These are phyloP conservation scores for Toxotes jaculatrix DNA, from an alignment of 2,113 vertebrate genomes.

Conservation along the genomic window DNA sequence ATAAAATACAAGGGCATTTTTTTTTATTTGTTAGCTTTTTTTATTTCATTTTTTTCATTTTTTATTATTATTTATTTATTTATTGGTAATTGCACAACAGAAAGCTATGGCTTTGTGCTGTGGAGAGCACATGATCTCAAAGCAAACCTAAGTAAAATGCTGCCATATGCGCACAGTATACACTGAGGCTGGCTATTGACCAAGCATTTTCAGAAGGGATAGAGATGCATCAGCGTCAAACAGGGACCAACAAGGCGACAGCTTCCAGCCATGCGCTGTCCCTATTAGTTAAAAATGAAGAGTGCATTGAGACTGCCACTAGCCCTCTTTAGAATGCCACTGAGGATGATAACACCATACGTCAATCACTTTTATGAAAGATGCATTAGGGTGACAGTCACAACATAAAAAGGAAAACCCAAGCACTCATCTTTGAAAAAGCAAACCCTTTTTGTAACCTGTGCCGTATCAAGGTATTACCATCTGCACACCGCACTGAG, in stretches of 20 bases:
- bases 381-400: constrained; percentile 68
- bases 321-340: constrained; percentile 77
- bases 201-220: constrained; percentile 48
- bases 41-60: too few species aligned
- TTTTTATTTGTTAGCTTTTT: too few species aligned
- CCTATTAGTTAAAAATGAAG: constrained; percentile 81
- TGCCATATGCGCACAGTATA: background rate
- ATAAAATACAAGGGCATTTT: too few species aligned
- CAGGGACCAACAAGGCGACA: constrained; percentile 70
- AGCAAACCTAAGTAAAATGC: background rate
- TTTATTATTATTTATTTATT: background rate
- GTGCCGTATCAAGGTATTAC: constrained; percentile 36
- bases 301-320: constrained; percentile 76
- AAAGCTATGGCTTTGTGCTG: background rate
- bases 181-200: constrained; percentile 47
- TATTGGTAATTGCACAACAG: background rate
- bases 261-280: constrained; percentile 80
- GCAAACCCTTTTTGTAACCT: constrained; percentile 38
- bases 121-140: background rate
- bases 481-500: background rate
- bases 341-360: constrained; percentile 74
- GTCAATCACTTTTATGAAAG: constrained; percentile 76
- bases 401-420: constrained; percentile 60
- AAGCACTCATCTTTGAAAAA: constrained; percentile 55
- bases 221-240: constrained; percentile 79